Base-by-base conservation (phyloP, 2,113 vertebrate genomes). In the Panurus biarmicus region DNA sequence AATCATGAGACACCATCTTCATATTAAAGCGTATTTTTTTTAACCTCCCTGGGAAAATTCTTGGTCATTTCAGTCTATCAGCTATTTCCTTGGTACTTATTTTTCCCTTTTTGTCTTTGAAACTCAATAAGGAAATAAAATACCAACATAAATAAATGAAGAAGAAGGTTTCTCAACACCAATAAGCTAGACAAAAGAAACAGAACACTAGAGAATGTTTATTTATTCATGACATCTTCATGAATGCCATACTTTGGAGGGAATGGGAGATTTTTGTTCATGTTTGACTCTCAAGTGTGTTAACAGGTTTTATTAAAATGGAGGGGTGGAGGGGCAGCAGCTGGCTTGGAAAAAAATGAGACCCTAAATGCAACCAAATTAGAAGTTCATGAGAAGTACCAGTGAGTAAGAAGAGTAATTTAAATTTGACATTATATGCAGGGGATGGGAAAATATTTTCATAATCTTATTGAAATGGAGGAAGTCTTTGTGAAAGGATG, bases 81-180 rank as follows among this genome's bases (percentile, higher is more conserved):
- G n/a, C 71, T 84, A 12, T 96, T 72, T 89, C 58, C 45, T 77
- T 56, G 86, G 57, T 89, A 70, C 92, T 96, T 97, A 93, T 96
- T 80, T 94, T 89, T 91, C 61, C 92, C 65, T 93, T 73, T 96
- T 95, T 70, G 58, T 95, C 96, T 97, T 94, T 97, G 98, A 98
- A 98, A 98, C 90, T 89, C 96, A 97, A 72, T 96, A 91, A 65
- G 83, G 98, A 97, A 98, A 98, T 75, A 71, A 95, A 97, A 98
- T 88, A 98, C 97, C 79, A 36, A 25, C 96, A 98, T 98, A 94
- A 98, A 98, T 98, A 98, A 98, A 98, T 98, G 89, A 98, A 81
- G 92, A 97, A 97, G 94, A 94, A 91, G 88, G 86, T 60, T 87
- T 96, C 97, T 96, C 92, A 94, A 95, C 91, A 96, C 96, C 93